These are phyloP conservation scores for Diabrotica undecimpunctata DNA, from an alignment of 1,140 invertebrate genomes.

Conservation along the genomic window DNA sequence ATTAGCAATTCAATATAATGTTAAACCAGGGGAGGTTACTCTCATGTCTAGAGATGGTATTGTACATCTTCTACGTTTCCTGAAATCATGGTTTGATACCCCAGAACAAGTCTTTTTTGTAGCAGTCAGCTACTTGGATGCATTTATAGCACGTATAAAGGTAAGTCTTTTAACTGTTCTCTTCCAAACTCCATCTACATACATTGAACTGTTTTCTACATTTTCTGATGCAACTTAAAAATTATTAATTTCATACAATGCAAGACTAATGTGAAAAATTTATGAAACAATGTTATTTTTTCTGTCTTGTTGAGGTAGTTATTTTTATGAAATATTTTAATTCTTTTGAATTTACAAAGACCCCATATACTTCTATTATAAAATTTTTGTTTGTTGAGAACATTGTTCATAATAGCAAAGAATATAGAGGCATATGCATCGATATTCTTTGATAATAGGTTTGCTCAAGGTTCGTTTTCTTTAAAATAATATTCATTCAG, in stretches of 20 bases:
- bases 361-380: no score
- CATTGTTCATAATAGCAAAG: no score
- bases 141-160: slow-evolving; percentile 33
- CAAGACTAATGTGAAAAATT: not conserved
- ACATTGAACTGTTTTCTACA: not conserved
- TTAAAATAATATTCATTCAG: no score
- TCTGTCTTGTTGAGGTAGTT: no score
- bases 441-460: no score
- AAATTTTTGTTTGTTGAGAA: no score
- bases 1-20: slow-evolving; percentile 26
- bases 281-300: not conserved
- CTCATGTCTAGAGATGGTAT: slow-evolving; percentile 28
- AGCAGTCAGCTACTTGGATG: slow-evolving; percentile 32
- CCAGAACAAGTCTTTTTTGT: slow-evolving; percentile 31
- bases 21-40: slow-evolving; percentile 33
- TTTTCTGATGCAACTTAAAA: not conserved
- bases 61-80: slow-evolving; percentile 30
- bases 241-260: not conserved
- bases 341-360: no score
- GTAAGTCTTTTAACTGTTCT: slow-evolving; percentile 21
- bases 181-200: no score
- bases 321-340: no score
- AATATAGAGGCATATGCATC: no score
- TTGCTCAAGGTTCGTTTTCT: no score
- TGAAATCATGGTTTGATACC: slow-evolving; percentile 34